These are phyloP conservation scores for Alcis repandata DNA, from an alignment of 2,888 invertebrate species.

Conservation along the genomic window DNA sequence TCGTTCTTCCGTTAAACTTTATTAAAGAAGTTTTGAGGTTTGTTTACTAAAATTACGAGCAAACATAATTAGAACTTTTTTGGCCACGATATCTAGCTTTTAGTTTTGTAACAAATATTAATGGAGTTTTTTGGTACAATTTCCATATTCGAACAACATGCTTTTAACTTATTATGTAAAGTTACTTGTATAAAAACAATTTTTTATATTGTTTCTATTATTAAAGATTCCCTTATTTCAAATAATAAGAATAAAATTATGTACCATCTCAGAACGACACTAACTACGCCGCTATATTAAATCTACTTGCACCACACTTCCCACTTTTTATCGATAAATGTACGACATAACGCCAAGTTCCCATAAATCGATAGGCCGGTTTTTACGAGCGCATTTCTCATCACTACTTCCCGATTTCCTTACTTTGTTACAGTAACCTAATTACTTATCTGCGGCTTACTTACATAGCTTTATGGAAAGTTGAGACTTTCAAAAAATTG, in stretches of 20 bases:
- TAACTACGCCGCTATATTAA: constrained; percentile 41
- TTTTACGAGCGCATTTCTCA: constrained; percentile 51
- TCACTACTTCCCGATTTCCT: constrained; percentile 58
- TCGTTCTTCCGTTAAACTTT: constrained; percentile 80
- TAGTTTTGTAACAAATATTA: too few species aligned
- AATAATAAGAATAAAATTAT: too few species aligned
- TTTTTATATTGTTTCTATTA: too few species aligned
- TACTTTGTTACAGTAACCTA: constrained; percentile 41
- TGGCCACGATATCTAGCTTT: background rate
- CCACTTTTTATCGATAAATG: constrained; percentile 67
- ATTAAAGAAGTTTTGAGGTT: constrained; percentile 52
- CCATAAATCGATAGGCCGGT: constrained; percentile 57
- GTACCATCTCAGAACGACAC: constrained; percentile 10
- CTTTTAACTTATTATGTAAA: too few species aligned
- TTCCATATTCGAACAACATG: too few species aligned
- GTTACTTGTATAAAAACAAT: too few species aligned
- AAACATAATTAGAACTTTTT: background rate
- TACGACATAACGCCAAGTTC: constrained; percentile 59
- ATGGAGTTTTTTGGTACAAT: too few species aligned
- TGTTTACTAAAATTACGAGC: background rate
- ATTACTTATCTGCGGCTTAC: constrained; percentile 8
- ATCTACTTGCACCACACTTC: constrained; percentile 51
- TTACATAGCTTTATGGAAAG: background rate
- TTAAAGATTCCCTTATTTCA: too few species aligned
- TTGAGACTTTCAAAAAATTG: background rate